Percentiles rank a stretch among this genome's conserved stretches.
Conservation (phyloP, 2,113 vertebrate genomes). For the Apus apus region DNA sequence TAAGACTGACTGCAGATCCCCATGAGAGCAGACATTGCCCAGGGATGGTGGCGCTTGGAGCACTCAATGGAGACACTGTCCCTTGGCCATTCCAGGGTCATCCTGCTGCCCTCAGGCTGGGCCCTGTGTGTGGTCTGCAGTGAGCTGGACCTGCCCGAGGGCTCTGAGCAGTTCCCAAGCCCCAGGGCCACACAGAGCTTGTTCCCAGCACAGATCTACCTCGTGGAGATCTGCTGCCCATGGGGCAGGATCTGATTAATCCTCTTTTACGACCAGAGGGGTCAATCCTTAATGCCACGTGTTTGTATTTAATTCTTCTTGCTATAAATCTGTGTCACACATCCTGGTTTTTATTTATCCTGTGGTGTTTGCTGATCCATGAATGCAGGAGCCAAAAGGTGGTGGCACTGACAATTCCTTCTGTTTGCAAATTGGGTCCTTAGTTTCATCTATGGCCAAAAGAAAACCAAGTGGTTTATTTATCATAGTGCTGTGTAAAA, state of each 20-base stretch:
- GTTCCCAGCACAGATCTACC: too few species aligned
- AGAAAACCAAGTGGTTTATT: not conserved
- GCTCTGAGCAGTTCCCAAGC: accelerated
- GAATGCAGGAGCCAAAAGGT: not conserved
- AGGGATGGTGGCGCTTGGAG: not conserved
- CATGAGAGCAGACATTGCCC: not conserved
- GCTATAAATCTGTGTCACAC: not conserved
- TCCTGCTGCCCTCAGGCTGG: not conserved
- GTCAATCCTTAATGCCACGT: not conserved
- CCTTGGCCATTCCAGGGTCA: accelerated
- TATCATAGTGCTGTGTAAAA: not conserved
- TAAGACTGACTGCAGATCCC: not conserved
- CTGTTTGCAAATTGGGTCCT: not conserved
- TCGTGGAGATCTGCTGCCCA: not conserved
- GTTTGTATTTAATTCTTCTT: not conserved
- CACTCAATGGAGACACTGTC: not conserved
- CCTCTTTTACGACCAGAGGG: not conserved
- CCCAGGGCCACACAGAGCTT: too few species aligned
- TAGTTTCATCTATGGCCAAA: not conserved
- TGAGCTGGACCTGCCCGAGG: not conserved
- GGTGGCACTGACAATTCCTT: not conserved
- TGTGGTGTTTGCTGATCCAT: not conserved
- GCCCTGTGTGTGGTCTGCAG: not conserved
- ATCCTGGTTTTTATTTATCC: not conserved
- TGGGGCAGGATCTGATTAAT: not conserved